These are phyloP conservation scores for Microtus ochrogaster DNA, from an alignment of 2,113 vertebrate species.

Conservation along the genomic window DNA sequence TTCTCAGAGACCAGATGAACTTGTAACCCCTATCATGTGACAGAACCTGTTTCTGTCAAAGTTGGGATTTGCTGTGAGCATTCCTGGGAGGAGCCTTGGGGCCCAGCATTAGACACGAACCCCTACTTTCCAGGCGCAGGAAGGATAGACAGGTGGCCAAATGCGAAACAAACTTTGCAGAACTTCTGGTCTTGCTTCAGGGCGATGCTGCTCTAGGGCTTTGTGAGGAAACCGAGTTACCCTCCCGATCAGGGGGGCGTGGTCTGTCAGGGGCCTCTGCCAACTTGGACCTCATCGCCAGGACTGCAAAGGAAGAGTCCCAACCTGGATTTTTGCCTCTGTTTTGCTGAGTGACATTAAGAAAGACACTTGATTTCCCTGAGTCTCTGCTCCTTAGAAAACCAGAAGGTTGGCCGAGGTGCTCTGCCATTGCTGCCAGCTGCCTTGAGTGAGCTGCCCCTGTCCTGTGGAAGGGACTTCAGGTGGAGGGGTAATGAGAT, in stretches of 20 bases:
- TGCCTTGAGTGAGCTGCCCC: no score
- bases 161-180: background rate
- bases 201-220: background rate
- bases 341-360: slow-evolving; percentile 8
- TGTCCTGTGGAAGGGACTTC: background rate
- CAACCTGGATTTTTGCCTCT: background rate
- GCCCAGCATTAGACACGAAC: background rate
- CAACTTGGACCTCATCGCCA: background rate
- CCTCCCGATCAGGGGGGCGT: background rate
- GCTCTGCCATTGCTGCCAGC: background rate
- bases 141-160: background rate
- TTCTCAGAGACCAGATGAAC: background rate
- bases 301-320: background rate
- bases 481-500: background rate
- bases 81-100: background rate
- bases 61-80: background rate
- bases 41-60: background rate
- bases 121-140: no score
- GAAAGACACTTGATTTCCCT: background rate
- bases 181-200: background rate
- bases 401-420: background rate
- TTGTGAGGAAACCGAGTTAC: background rate
- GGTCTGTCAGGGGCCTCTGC: background rate
- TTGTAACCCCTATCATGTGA: background rate
- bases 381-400: background rate